These are phyloP conservation scores for Paracanthobrama guichenoti DNA, from an alignment of 2,113 vertebrate species.

Conservation along the genomic window DNA sequence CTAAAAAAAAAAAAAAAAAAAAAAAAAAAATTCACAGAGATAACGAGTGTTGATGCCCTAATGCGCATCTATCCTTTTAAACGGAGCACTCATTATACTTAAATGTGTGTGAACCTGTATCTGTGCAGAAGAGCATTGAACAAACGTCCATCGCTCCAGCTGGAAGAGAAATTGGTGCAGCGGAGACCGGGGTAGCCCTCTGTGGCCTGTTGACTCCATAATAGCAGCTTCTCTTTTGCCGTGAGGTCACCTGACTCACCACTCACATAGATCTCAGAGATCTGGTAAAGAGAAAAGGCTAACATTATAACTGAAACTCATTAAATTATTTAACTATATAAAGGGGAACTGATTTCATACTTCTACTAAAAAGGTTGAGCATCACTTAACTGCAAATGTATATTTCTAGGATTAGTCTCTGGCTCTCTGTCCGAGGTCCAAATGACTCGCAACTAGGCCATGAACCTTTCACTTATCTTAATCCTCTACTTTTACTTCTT, in stretches of 20 bases:
- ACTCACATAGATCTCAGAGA: slow-evolving; percentile 97
- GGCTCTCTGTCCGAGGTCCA: not conserved
- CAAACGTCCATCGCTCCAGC: slow-evolving; percentile 95
- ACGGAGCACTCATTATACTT: not conserved
- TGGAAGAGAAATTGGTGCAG: slow-evolving; percentile 94
- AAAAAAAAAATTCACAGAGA: slow-evolving; percentile 50
- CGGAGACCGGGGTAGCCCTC: slow-evolving; percentile 92
- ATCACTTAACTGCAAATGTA: not conserved
- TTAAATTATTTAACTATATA: slow-evolving; percentile 1
- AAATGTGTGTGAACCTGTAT: slow-evolving; percentile 81
- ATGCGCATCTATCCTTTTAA: not conserved
- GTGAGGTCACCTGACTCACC: slow-evolving; percentile 96
- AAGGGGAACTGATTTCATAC: not conserved
- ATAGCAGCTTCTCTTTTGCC: slow-evolving; percentile 95
- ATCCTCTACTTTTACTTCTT: not conserved
- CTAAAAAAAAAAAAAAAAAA: slow-evolving; percentile 66
- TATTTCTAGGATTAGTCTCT: not conserved
- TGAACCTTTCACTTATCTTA: slow-evolving; percentile 41
- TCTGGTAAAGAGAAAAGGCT: slow-evolving; percentile 72
- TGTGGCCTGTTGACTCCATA: slow-evolving; percentile 94
- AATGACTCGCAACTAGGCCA: not conserved
- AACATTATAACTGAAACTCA: not conserved
- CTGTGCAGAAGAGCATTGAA: slow-evolving; percentile 98
- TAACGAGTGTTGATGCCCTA: not conserved
- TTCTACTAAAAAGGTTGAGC: slow-evolving; percentile 32